Evolutionary conservation across 2,888 invertebrate genomes (phyloP).

Genomic region (Drosophila neonasuta): DNA sequence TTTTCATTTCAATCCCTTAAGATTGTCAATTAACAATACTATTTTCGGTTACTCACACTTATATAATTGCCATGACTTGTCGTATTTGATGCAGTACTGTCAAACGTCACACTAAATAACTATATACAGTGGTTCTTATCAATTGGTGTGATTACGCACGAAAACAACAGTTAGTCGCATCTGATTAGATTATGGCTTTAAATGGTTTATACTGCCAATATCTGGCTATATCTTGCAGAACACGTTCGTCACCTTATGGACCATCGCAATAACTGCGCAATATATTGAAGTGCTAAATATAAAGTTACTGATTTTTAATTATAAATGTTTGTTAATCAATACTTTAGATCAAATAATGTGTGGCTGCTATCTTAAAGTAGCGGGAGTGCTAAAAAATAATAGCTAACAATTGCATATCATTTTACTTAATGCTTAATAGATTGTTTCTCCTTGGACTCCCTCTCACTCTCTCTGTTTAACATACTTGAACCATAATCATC

Average conservation of each 20-base stretch:
- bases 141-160: slow-evolving; percentile 16
- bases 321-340: too few relatives aligned
- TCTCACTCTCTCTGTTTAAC: slow-evolving; percentile 5
- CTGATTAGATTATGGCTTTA: slow-evolving; percentile 37
- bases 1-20: slow-evolving; percentile 18
- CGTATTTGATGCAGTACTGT: neutral
- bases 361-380: neutral
- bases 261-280: neutral
- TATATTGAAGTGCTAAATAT: neutral
- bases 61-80: neutral
- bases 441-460: slow-evolving; percentile 3
- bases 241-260: neutral
- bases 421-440: slow-evolving; percentile 1
- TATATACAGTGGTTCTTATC: slow-evolving; percentile 4
- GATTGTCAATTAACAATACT: neutral
- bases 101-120: slow-evolving; percentile 9
- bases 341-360: too few relatives aligned
- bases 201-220: slow-evolving; percentile 18
- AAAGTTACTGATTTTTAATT: too few relatives aligned
- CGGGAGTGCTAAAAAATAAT: neutral
- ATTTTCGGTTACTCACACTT: neutral
- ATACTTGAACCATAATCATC: neutral
- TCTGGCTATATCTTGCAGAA: slow-evolving; percentile 15
- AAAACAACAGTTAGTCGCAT: slow-evolving; percentile 19
- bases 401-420: neutral